Evolutionary conservation across 30 jellyfish, hydroid and myxozoan genomes (phyloP).

Genomic region (Aurelia aurita): DNA sequence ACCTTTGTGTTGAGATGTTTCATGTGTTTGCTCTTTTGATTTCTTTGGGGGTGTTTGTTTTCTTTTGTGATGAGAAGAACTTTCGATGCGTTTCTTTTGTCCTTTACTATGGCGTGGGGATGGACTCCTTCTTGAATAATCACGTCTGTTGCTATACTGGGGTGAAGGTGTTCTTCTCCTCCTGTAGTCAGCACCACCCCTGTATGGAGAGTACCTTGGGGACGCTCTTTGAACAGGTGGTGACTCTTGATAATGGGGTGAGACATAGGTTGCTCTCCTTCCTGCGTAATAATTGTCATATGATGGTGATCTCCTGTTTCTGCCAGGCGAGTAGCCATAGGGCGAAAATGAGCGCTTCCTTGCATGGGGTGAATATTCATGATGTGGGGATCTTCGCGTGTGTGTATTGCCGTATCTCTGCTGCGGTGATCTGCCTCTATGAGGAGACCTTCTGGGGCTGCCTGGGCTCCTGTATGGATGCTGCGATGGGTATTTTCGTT

Average conservation of each 20-base stretch:
- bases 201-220: conserved; percentile 92
- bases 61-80: conserved; percentile 36
- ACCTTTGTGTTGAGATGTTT: conserved; percentile 20
- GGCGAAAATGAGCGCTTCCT: conserved; percentile 65
- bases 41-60: conserved; percentile 48
- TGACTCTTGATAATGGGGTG: conserved; percentile 69
- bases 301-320: conserved; percentile 74
- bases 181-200: conserved; percentile 54
- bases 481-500: conserved; percentile 54
- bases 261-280: conserved; percentile 30
- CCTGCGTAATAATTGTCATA: conserved; percentile 53
- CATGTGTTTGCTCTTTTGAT: conserved; percentile 40
- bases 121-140: conserved; percentile 38
- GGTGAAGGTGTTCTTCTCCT: conserved; percentile 68
- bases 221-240: conserved; percentile 83
- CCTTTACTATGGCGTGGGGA: conserved; percentile 54
- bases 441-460: conserved; percentile 70
- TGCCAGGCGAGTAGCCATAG: conserved; percentile 45
- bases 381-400: conserved; percentile 52
- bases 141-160: conserved; percentile 55
- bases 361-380: conserved; percentile 61
- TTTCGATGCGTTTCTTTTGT: conserved; percentile 42
- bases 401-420: conserved; percentile 30
- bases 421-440: conserved; percentile 47
- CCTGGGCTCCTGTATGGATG: conserved; percentile 38